Base-by-base conservation (phyloP, 1,140 invertebrate species). In the Trachymyrmex cornetzi region DNA sequence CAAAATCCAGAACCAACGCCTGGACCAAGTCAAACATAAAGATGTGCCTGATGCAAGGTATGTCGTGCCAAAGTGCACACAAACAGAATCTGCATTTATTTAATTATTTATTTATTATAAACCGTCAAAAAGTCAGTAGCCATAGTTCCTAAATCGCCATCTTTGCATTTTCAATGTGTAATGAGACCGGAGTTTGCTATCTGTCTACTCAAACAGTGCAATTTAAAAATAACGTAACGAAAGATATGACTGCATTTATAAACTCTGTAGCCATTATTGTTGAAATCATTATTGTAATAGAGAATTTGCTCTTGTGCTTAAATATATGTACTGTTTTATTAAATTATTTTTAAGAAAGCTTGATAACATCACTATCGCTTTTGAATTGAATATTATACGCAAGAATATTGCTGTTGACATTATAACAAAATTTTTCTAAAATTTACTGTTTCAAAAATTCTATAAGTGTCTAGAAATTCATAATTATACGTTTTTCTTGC, bases 1-100 rank as follows among this genome's bases (percentile, higher is more conserved):
- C 95, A 96, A 87, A 95, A 96, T 87, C 79, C 92, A 19, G 94
- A 95, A n/a, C 79, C 91, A 19, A 80, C 77, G 3, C 72, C 91
- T 50, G 92, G 92, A 84, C 59, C 93, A 55, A 94, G 92, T 69
- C 93, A 95, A 91, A 75, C 82, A 7, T 94, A 81, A 90, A 64
- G n/a, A 79, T 63, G 67, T 9, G 16, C 34, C 61, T 16, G 11
- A 69, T 48, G 9, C 72, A 44, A 50, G 66, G 6, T 75, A 74
- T 67, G 63, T 86, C 14, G 50, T 81, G 67, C 79, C 66, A 50
- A 22, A 22, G 1, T 57, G n/a, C 19, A 67, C 12, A 30, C 38
- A 24, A 64, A 19, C 38, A 77, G 14, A 64, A 87, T 88, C 67
- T 77, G 86, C 86, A 92, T 90, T 92, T 92, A 90, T 89, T 88